phyloP scores from a whole-genome alignment of 1,140 invertebrate species.

The Drosophila neocordata region DNA sequence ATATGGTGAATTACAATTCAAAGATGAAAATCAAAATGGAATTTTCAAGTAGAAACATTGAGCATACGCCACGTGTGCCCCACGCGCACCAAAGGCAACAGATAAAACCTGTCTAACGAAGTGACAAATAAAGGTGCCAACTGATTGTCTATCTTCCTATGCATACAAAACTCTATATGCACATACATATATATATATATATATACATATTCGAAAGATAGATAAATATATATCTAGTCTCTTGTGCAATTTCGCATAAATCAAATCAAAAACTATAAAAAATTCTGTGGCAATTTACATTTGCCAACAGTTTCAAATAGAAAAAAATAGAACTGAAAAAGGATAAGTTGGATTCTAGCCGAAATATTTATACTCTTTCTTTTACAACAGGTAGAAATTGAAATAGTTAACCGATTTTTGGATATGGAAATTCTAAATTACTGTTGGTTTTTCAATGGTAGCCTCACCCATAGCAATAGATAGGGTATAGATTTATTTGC shows the following conservation, averaged over 20 bases:
- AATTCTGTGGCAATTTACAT: constrained; percentile 62
- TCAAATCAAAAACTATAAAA: constrained; percentile 72
- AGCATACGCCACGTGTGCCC: constrained; percentile 23
- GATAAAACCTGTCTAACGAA: constrained; percentile 22
- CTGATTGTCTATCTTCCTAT: constrained; percentile 38
- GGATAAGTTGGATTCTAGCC: neutral
- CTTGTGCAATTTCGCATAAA: constrained; percentile 69
- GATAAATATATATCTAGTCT: constrained; percentile 1
- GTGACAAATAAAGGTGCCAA: constrained; percentile 42
- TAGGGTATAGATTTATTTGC: no score
- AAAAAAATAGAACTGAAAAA: constrained; percentile 49
- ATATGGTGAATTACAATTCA: constrained; percentile 4
- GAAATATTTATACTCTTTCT: neutral
- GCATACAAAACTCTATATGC: neutral
- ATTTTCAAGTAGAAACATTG: constrained; percentile 2
- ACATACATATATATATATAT: neutral
- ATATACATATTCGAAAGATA: neutral
- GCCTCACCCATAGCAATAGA: no score
- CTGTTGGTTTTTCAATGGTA: no score
- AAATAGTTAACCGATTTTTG: no score
- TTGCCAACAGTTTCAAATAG: constrained; percentile 37
- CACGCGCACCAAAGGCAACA: constrained; percentile 14
- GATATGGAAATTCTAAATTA: no score
- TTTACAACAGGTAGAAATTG: no score
- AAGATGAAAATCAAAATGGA: neutral